These are phyloP conservation scores for Clupea harengus DNA, from an alignment of 2,113 vertebrate species.

Conservation along the genomic window DNA sequence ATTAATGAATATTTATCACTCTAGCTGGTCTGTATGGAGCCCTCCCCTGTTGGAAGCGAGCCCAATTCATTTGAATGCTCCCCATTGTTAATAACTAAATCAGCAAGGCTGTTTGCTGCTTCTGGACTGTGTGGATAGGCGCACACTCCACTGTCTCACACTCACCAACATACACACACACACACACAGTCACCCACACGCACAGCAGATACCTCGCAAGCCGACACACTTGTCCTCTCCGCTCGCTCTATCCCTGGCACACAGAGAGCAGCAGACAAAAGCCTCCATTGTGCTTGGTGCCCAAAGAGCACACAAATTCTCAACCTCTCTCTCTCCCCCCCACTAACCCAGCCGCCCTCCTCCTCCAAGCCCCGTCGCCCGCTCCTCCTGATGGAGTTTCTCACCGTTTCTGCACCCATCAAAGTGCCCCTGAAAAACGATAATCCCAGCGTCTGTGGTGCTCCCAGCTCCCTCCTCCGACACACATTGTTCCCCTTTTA, in stretches of 20 bases:
- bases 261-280: not conserved
- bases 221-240: slow-evolving; percentile 29
- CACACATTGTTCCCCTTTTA: not conserved
- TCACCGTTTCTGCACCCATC: not conserved
- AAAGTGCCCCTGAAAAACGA: not conserved
- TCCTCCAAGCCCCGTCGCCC: not conserved
- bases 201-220: slow-evolving; percentile 28
- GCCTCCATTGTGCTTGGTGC: not conserved
- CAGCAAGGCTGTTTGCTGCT: slow-evolving; percentile 33
- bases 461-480: not conserved
- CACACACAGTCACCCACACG: slow-evolving; percentile 1
- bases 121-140: slow-evolving; percentile 23
- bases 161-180: slow-evolving; percentile 32
- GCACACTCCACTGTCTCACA: slow-evolving; percentile 22
- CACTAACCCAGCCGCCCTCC: not conserved
- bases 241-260: slow-evolving; percentile 5
- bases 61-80: slow-evolving; percentile 47
- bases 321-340: not conserved
- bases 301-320: slow-evolving; percentile 9
- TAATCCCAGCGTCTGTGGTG: not conserved
- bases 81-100: slow-evolving; percentile 52
- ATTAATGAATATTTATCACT: slow-evolving; percentile 45
- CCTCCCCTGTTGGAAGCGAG: slow-evolving; percentile 27
- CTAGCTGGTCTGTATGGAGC: not conserved
- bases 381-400: not conserved